Percentiles rank a stretch among this genome's conserved stretches.
Evolutionary conservation across 2,797 vertebrate species (phyloP).

Genomic region (Acanthopagrus latus): DNA sequence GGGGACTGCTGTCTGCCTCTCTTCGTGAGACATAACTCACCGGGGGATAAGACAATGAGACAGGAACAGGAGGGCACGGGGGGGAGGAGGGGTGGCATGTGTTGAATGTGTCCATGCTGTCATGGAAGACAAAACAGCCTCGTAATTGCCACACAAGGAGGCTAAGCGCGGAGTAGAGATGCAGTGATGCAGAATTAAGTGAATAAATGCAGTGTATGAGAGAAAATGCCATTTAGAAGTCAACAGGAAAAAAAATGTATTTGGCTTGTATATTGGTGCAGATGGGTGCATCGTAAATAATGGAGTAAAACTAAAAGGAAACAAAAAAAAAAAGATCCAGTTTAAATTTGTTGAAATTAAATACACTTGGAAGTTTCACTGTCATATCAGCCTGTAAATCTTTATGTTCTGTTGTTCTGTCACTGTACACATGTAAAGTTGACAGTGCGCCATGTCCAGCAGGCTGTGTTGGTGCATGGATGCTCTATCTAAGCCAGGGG

Average conservation of each 20-base stretch:
- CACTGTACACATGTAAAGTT: neutral
- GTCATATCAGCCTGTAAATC: neutral
- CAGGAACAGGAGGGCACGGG: slow-evolving; percentile 57
- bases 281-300: neutral
- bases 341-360: neutral
- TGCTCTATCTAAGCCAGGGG: slow-evolving; percentile 50
- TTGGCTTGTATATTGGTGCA: slow-evolving; percentile 4
- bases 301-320: neutral
- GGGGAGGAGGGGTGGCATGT: slow-evolving; percentile 63
- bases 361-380: neutral
- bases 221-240: slow-evolving; percentile 38
- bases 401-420: slow-evolving; percentile 6
- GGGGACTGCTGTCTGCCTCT: slow-evolving; percentile 73
- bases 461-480: slow-evolving; percentile 31
- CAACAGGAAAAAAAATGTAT: slow-evolving; percentile 8
- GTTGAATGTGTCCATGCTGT: slow-evolving; percentile 72
- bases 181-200: slow-evolving; percentile 56
- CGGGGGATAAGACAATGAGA: slow-evolving; percentile 74
- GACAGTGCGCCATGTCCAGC: slow-evolving; percentile 24
- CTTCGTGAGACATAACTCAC: slow-evolving; percentile 76
- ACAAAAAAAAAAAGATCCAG: neutral
- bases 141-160: slow-evolving; percentile 71
- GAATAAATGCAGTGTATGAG: slow-evolving; percentile 41
- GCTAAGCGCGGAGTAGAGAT: slow-evolving; percentile 36
- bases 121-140: slow-evolving; percentile 68